Evolutionary conservation across 1,140 invertebrate species (phyloP).

Genomic region (Drosophila aff.): DNA sequence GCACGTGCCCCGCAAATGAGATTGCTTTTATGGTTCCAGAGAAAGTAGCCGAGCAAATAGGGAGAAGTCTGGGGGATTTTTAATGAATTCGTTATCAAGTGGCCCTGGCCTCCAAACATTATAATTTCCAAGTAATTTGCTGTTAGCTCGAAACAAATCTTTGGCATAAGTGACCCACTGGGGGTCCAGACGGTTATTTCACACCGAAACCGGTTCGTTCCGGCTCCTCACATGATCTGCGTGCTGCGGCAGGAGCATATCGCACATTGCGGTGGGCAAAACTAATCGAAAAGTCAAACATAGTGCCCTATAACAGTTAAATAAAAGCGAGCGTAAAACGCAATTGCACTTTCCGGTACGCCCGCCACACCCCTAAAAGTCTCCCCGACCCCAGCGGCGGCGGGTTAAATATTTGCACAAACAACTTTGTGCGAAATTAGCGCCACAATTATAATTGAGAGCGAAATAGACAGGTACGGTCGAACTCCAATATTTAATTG

Average conservation of each 20-base stretch:
- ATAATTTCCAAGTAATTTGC: neutral
- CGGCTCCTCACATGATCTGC: slow-evolving; percentile 44
- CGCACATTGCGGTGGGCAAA: slow-evolving; percentile 26
- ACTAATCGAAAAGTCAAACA: slow-evolving; percentile 46
- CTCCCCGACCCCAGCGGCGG: neutral
- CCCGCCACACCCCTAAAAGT: slow-evolving; percentile 9
- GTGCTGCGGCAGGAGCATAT: slow-evolving; percentile 6
- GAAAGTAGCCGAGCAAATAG: slow-evolving; percentile 12
- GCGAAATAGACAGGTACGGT: slow-evolving; percentile 54
- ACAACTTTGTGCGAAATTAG: slow-evolving; percentile 65
- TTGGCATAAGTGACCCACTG: slow-evolving; percentile 13
- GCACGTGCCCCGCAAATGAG: slow-evolving; percentile 12
- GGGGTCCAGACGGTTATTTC: slow-evolving; percentile 4
- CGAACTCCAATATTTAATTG: slow-evolving; percentile 62
- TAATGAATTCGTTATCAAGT: slow-evolving; percentile 5
- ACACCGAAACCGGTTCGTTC: slow-evolving; percentile 19
- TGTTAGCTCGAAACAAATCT: neutral
- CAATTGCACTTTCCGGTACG: slow-evolving; percentile 69
- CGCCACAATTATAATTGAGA: slow-evolving; percentile 61
- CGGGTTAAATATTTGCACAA: slow-evolving; percentile 58
- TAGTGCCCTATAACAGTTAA: slow-evolving; percentile 48
- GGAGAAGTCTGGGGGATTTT: neutral
- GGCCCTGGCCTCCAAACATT: slow-evolving; percentile 1
- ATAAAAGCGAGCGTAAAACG: slow-evolving; percentile 54
- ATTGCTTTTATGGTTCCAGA: slow-evolving; percentile 10